These are phyloP conservation scores for Lagorchestes hirsutus DNA, from an alignment of 2,797 vertebrate genomes.

Conservation along the genomic window DNA sequence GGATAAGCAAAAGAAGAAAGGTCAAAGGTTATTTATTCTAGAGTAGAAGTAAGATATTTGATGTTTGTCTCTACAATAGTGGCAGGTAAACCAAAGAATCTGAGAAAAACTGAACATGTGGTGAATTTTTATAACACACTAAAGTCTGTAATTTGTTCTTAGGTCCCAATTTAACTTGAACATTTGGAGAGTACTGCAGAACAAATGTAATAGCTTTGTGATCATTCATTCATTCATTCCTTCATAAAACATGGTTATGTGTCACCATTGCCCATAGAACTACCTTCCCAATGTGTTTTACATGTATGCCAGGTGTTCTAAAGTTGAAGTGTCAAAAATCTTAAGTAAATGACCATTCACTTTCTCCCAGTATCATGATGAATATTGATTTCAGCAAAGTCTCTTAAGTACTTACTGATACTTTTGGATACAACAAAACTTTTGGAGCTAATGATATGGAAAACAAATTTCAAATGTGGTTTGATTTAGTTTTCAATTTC, in stretches of 20 bases:
- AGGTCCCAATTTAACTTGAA: background rate
- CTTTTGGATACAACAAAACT: background rate
- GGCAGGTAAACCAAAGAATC: background rate
- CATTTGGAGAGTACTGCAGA: background rate
- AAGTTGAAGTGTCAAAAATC: background rate
- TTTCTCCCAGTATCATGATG: background rate
- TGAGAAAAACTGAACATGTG: background rate
- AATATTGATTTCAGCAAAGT: background rate
- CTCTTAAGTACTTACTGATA: background rate
- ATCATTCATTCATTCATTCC: background rate
- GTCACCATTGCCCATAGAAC: background rate
- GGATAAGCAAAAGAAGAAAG: background rate
- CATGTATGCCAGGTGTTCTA: background rate
- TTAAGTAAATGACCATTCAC: background rate
- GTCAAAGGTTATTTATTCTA: background rate
- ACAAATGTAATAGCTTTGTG: background rate
- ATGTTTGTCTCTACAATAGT: background rate
- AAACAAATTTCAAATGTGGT: conserved; percentile 26
- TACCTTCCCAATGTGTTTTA: background rate
- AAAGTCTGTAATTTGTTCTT: background rate
- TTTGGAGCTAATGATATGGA: background rate
- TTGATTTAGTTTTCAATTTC: conserved; percentile 13
- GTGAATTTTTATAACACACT: background rate
- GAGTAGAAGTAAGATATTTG: background rate
- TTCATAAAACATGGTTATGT: background rate